phyloP scores from a whole-genome alignment of 2,888 invertebrate genomes.

The Hipparchia sbordonii region DNA sequence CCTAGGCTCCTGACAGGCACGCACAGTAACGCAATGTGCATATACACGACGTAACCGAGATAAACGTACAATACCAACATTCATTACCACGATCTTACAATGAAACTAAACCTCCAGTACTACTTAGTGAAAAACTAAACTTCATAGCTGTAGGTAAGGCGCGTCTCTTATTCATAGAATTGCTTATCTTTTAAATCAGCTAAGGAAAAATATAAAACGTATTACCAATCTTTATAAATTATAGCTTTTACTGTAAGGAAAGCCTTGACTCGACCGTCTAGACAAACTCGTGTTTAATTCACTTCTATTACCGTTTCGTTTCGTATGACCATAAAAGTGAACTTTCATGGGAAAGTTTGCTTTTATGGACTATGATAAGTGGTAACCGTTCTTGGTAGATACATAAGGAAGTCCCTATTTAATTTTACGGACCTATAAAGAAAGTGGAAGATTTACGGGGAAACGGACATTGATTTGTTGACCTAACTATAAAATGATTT shows the following conservation, averaged over 20 bases:
- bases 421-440: not conserved
- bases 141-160: no score
- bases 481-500: not conserved
- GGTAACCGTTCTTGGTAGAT: not conserved
- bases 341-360: constrained; percentile 30
- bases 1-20: no score
- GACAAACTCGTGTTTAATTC: constrained; percentile 35
- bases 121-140: no score
- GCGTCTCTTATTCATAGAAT: no score
- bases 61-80: no score
- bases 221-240: not conserved
- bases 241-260: constrained; percentile 2
- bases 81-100: no score
- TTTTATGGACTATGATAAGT: not conserved
- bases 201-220: no score
- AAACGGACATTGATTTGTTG: constrained; percentile 3
- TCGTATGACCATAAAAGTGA: constrained; percentile 16
- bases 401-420: constrained; percentile 9
- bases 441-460: constrained; percentile 16
- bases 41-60: no score
- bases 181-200: no score
- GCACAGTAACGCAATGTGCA: no score
- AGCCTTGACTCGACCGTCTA: constrained; percentile 32
- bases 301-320: constrained; percentile 26
- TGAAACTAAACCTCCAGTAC: no score